Conservation (phyloP, 2,113 vertebrate species). For the Scalopus aquaticus region DNA sequence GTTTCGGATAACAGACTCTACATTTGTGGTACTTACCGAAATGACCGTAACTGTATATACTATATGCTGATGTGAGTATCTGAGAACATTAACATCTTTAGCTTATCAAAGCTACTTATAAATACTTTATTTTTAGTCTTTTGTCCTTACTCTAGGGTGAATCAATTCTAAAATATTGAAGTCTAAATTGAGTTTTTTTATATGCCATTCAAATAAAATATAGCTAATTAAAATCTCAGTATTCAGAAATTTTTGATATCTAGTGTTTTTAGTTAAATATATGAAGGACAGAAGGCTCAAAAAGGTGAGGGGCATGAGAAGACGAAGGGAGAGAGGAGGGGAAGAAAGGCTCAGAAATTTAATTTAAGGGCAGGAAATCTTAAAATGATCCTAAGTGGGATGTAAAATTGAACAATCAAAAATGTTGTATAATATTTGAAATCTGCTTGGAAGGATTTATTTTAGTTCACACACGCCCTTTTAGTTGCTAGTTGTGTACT, state of each 20-base stretch:
- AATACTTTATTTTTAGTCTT: conserved; percentile 27
- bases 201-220: background rate
- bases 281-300: background rate
- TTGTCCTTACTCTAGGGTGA: background rate
- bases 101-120: background rate
- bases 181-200: conserved; percentile 4
- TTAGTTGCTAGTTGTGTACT: background rate
- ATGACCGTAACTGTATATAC: background rate
- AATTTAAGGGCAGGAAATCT: background rate
- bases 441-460: background rate
- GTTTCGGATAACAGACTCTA: background rate
- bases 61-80: background rate
- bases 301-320: background rate
- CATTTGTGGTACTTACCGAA: background rate
- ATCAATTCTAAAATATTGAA: conserved; percentile 29
- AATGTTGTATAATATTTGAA: background rate
- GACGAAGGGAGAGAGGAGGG: background rate
- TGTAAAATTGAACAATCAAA: background rate
- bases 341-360: background rate
- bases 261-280: conserved; percentile 1
- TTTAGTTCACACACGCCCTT: background rate
- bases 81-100: background rate
- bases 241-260: background rate
- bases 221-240: background rate
- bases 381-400: background rate